Conservation (phyloP, 1,140 invertebrate species). For the Oryzaephilus surinamensis region DNA sequence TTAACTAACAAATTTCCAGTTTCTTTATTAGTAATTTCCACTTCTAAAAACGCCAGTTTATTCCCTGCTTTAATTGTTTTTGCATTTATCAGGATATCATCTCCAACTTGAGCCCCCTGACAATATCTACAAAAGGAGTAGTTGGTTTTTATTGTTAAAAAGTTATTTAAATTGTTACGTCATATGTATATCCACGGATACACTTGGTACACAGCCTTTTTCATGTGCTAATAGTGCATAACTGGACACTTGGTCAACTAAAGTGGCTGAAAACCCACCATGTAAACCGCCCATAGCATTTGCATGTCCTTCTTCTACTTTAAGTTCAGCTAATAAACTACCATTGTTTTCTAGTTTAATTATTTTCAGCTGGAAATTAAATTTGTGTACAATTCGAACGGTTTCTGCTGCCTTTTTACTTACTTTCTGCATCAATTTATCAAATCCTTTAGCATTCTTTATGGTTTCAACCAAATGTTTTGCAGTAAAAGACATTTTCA, state of each 20-base stretch:
- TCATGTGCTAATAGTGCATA: constrained; percentile 62
- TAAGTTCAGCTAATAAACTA: constrained; percentile 60
- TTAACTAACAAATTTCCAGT: constrained; percentile 60
- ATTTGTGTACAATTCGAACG: no score
- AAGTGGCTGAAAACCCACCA: constrained; percentile 70
- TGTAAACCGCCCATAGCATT: constrained; percentile 69
- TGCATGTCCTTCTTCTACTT: constrained; percentile 61
- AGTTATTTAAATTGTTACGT: constrained; percentile 42
- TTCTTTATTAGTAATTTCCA: constrained; percentile 62
- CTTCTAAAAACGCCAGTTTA: constrained; percentile 69
- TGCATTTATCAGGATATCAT: constrained; percentile 70
- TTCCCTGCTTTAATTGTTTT: constrained; percentile 65
- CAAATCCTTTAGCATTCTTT: no score
- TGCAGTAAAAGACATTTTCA: no score
- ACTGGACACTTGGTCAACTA: constrained; percentile 76
- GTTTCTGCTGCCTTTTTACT: no score
- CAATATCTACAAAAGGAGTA: constrained; percentile 47
- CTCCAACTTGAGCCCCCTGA: constrained; percentile 62
- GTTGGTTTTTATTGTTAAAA: neutral
- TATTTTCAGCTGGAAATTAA: no score
- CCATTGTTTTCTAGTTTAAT: no score
- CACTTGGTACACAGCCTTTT: constrained; percentile 45
- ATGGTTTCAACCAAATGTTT: no score
- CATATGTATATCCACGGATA: constrained; percentile 64
- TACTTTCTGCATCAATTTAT: no score